Percentiles rank a stretch among this genome's conserved stretches.
phyloP scores from a whole-genome alignment of 2,797 vertebrate genomes.

The Macroramphosus scolopax region DNA sequence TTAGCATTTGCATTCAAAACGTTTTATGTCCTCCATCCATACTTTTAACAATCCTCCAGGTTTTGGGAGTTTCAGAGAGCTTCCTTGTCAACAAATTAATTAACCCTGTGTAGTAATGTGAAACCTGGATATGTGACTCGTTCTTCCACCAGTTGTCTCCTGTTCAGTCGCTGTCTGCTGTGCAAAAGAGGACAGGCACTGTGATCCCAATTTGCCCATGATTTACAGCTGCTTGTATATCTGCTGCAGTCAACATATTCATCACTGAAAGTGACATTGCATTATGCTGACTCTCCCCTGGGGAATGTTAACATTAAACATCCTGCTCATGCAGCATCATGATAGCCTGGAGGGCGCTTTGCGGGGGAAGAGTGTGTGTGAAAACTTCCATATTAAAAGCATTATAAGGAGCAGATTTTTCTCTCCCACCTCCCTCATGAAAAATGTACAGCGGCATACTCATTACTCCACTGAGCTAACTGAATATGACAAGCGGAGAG shows the following conservation, averaged over 20 bases:
- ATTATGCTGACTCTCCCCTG: constrained; percentile 53
- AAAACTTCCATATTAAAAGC: constrained; percentile 71
- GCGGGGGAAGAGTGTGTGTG: constrained; percentile 50
- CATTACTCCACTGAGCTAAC: constrained; percentile 76
- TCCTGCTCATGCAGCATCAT: constrained; percentile 60
- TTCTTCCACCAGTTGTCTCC: constrained; percentile 3
- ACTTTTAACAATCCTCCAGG: constrained; percentile 21
- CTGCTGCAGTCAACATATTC: constrained; percentile 4
- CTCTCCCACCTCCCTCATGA: constrained; percentile 68
- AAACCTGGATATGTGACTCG: constrained; percentile 32
- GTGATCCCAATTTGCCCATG: constrained; percentile 17
- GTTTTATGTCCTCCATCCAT: constrained; percentile 27
- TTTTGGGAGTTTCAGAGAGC: constrained; percentile 30
- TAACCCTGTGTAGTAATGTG: constrained; percentile 35
- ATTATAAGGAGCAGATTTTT: constrained; percentile 69
- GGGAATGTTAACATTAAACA: constrained; percentile 65
- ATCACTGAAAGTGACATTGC: constrained; percentile 67
- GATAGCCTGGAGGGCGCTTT: constrained; percentile 38
- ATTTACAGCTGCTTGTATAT: no score
- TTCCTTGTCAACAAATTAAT: constrained; percentile 41
- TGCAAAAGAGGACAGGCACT: constrained; percentile 9
- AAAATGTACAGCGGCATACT: constrained; percentile 77
- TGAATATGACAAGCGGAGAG: constrained; percentile 75
- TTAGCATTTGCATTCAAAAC: constrained; percentile 36
- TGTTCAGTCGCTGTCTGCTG: constrained; percentile 8